phyloP scores from a whole-genome alignment of 2,888 invertebrate genomes.

The Pomacea canaliculata region DNA sequence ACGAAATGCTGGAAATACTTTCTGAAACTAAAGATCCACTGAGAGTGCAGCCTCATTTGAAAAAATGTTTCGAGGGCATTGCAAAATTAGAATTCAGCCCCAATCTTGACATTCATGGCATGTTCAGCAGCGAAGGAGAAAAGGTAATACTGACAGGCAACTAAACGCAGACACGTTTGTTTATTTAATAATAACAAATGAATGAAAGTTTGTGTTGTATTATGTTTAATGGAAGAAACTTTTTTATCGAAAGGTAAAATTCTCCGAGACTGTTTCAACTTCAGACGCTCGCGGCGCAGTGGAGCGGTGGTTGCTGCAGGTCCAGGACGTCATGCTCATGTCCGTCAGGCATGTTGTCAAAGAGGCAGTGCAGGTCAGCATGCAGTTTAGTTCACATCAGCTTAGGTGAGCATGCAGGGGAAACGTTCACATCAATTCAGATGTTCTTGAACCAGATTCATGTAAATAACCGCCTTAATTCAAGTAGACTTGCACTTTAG shows the following conservation, averaged over 20 bases:
- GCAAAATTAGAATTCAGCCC: conserved; percentile 88
- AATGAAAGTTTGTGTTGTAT: too few relatives aligned
- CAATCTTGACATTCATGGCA: conserved; percentile 86
- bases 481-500: too few relatives aligned
- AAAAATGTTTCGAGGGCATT: conserved; percentile 78
- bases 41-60: conserved; percentile 71
- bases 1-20: conserved; percentile 71
- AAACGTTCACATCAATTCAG: neutral
- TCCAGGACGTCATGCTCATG: conserved; percentile 84
- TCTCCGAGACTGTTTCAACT: conserved; percentile 83
- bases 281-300: conserved; percentile 83
- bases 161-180: too few relatives aligned
- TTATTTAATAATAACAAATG: too few relatives aligned
- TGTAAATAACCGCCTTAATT: too few relatives aligned
- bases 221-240: too few relatives aligned
- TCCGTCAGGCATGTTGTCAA: conserved; percentile 78
- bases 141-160: conserved; percentile 70
- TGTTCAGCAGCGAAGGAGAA: conserved; percentile 87
- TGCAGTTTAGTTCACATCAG: neutral
- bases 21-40: conserved; percentile 70
- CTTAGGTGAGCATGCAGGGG: neutral
- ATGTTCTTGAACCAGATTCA: too few relatives aligned
- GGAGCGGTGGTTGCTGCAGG: conserved; percentile 86
- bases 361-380: neutral
- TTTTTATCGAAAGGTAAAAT: conserved; percentile 72